phyloP scores from a whole-genome alignment of 2,888 invertebrate species.

The Cephus pygmeus region DNA sequence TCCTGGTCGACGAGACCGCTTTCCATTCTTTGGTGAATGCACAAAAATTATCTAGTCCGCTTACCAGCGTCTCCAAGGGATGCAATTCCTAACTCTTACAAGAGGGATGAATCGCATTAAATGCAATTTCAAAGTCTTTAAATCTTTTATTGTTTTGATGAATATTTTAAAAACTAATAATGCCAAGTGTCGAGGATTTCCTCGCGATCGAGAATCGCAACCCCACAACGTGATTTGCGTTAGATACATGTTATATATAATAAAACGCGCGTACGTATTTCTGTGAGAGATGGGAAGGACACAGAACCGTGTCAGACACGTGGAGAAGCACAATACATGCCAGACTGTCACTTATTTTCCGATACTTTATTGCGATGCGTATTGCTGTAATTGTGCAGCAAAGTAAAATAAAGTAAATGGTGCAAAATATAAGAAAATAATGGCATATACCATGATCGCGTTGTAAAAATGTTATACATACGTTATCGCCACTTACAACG shows the following conservation, averaged over 20 bases:
- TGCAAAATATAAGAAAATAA: slow-evolving; percentile 22
- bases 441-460: background rate
- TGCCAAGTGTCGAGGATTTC: slow-evolving; percentile 18
- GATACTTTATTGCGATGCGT: slow-evolving; percentile 43
- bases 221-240: slow-evolving; percentile 39
- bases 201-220: slow-evolving; percentile 41
- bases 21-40: background rate
- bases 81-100: background rate
- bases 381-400: background rate
- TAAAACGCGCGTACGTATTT: background rate
- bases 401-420: slow-evolving; percentile 32
- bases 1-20: background rate
- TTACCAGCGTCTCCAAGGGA: background rate
- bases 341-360: slow-evolving; percentile 60
- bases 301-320: background rate
- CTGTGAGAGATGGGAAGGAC: background rate
- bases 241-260: slow-evolving; percentile 28
- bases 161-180: background rate
- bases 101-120: background rate
- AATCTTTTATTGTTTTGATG: background rate
- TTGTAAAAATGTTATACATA: background rate
- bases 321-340: slow-evolving; percentile 29
- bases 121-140: background rate
- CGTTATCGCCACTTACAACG: slow-evolving; percentile 40
- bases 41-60: background rate